Percentiles rank a stretch among this genome's conserved stretches.
phyloP scores from a whole-genome alignment of 2,113 vertebrate genomes.

The Daubentonia madagascariensis region DNA sequence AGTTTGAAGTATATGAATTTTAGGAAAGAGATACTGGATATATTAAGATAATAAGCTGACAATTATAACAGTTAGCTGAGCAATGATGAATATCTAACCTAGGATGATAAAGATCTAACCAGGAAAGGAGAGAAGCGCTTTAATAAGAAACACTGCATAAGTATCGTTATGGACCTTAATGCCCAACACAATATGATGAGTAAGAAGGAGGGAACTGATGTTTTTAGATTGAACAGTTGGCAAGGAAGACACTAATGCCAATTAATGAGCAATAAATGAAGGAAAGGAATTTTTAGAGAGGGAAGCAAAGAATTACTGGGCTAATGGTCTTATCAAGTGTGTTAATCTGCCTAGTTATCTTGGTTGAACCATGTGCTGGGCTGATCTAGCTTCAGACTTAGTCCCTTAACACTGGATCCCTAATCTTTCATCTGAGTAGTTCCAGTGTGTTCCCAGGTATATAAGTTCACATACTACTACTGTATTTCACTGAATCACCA shows the following conservation, averaged over 20 bases:
- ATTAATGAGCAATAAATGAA: background rate
- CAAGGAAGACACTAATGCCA: background rate
- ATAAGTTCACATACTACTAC: background rate
- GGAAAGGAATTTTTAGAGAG: background rate
- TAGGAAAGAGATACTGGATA: background rate
- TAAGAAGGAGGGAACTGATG: background rate
- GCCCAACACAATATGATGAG: background rate
- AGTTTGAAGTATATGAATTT: background rate
- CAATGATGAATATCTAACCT: background rate
- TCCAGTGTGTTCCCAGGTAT: background rate
- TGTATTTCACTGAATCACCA: background rate
- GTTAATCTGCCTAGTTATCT: background rate
- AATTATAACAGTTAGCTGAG: background rate
- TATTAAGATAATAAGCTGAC: background rate
- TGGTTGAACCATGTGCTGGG: background rate
- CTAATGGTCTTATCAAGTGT: background rate
- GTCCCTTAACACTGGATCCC: background rate
- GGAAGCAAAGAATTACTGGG: background rate
- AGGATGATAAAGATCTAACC: background rate
- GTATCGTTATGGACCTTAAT: background rate
- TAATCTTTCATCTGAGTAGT: background rate
- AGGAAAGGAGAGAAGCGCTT: background rate
- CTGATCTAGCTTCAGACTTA: background rate
- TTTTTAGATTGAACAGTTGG: background rate
- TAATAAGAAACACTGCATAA: background rate